Evolutionary conservation across 2,797 vertebrate genomes (phyloP).

Genomic region (Monodelphis domestica): DNA sequence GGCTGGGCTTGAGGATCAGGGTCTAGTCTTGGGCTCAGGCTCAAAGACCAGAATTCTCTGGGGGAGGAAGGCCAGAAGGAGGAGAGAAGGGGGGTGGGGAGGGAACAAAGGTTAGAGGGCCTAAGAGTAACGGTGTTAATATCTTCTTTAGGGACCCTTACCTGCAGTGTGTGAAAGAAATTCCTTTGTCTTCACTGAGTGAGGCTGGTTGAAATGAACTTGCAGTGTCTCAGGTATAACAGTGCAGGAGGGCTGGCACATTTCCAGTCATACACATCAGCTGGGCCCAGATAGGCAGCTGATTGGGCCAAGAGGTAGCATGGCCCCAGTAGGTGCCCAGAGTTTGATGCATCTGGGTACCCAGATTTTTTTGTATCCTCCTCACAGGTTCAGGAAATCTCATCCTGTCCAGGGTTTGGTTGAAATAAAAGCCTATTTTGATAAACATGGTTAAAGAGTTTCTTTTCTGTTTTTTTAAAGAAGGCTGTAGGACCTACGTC

Average conservation of each 20-base stretch:
- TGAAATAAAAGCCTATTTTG: not conserved
- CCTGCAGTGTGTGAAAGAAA: not conserved
- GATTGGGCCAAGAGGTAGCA: not conserved
- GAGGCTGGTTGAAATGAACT: not conserved
- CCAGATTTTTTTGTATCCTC: not conserved
- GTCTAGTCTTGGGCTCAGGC: not conserved
- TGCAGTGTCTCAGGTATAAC: not conserved
- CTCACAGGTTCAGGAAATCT: not conserved
- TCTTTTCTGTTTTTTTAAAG: not conserved
- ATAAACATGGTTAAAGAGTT: not conserved
- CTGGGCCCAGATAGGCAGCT: too few relatives aligned
- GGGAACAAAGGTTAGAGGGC: not conserved
- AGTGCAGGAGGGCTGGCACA: not conserved
- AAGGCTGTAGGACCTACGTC: not conserved
- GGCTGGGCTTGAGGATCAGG: not conserved
- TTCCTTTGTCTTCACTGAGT: not conserved
- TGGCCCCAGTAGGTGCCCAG: not conserved
- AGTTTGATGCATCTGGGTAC: not conserved
- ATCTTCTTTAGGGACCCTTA: not conserved
- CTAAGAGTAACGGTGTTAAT: not conserved
- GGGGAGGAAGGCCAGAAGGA: constrained; percentile 47
- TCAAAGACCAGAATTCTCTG: accelerated
- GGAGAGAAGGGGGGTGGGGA: too few relatives aligned
- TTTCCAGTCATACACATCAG: not conserved
- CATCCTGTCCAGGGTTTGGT: not conserved